Evolutionary conservation across 2,797 vertebrate species (phyloP).

Genomic region (Ptychobarbus kaznakovi): DNA sequence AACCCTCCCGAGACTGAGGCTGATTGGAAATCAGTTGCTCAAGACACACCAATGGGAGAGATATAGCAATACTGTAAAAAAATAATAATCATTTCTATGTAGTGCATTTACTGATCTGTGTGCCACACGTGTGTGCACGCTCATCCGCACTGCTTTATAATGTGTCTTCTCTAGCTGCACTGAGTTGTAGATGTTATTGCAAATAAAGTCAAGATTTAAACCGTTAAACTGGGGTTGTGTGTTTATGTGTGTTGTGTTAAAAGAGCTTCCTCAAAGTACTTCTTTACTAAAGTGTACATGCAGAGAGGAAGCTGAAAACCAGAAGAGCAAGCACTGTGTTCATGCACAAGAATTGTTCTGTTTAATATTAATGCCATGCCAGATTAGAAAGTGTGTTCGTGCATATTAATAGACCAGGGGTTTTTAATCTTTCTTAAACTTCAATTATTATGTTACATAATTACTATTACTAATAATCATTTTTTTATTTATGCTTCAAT

Average conservation of each 20-base stretch:
- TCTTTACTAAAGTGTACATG: neutral
- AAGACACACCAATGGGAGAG: constrained; percentile 60
- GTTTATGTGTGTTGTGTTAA: constrained; percentile 4
- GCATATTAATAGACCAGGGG: neutral
- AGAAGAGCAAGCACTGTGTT: constrained; percentile 14
- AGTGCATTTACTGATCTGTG: constrained; percentile 69
- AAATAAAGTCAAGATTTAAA: constrained; percentile 69
- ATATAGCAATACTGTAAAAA: constrained; percentile 80
- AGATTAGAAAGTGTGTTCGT: neutral
- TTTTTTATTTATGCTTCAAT: neutral
- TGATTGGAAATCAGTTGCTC: constrained; percentile 54
- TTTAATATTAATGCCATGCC: neutral
- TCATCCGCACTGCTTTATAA: constrained; percentile 64
- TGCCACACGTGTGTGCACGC: constrained; percentile 54
- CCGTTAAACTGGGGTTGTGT: constrained; percentile 1
- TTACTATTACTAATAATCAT: neutral
- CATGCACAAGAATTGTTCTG: neutral
- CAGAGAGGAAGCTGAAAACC: neutral
- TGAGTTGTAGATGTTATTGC: constrained; percentile 68
- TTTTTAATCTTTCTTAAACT: neutral
- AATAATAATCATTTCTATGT: constrained; percentile 54
- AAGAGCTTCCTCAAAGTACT: constrained; percentile 11
- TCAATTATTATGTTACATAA: neutral
- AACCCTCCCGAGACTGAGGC: constrained; percentile 52
- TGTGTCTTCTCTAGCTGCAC: constrained; percentile 75